Base-by-base conservation (phyloP, 2,797 vertebrate species). In the Acipenser ruthenus region DNA sequence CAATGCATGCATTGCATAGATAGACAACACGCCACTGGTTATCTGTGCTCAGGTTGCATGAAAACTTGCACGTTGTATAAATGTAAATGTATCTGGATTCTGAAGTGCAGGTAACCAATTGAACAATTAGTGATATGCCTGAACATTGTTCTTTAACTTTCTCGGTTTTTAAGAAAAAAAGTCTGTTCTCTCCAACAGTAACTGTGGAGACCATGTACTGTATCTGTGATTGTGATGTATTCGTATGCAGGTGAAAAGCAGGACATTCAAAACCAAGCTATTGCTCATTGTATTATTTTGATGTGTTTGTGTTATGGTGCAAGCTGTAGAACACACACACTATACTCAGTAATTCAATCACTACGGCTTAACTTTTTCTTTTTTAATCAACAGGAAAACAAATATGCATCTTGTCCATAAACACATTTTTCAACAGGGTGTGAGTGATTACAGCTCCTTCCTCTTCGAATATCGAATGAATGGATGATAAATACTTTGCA, bases 261-360 rank as follows among this genome's bases (percentile, higher is more conserved):
- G 56, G 56, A 51, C 60, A 65, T 65, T 63, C 56, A 55, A 60
- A 23, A 11, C 7, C 63, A 52, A 52, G 60, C 63, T 50, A 65
- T 65, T 69, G 49, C 56, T 65, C 63, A 48, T 61, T 69, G 55
- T 69, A 69, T 61, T 65, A 49, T 52, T 65, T 65, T 69, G 63
- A 60, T 69, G 59, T 60, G 56, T 60, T 60, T 61, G 37, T 69
- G 63, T 53, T 48, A 65, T 49, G 55, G 60, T 50, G 63, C 48
- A 60, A 48, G 58, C 64, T 61, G 50, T 61, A 69, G 63, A 65
- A 65, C 59, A 49, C 63, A 62, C 50, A 65, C 63, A 1, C 15
- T 53, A 65, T 69, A 65, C 56, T 65, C 49, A 60, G 68, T 69
- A 65, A 69, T 69, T 69, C 68, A 65, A 50, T 61, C 63, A 65